Conservation (phyloP, 1,140 invertebrate genomes). For the Diabrotica virgifera region DNA sequence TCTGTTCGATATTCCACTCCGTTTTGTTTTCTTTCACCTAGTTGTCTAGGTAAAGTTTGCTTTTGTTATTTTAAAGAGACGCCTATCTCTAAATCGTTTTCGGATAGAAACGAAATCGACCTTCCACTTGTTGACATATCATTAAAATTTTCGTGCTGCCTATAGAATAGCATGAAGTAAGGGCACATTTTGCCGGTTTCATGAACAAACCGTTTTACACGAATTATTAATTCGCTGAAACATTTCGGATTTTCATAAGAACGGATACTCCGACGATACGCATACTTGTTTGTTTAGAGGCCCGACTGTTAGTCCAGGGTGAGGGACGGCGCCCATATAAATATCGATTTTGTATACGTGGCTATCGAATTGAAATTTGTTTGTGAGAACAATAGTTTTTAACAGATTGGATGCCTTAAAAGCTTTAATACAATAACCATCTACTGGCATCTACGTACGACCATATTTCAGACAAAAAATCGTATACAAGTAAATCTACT, state of each 20-base stretch:
- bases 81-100: neutral
- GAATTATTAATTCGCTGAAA: neutral
- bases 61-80: too few relatives aligned
- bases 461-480: too few relatives aligned
- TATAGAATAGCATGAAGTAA: neutral
- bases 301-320: neutral
- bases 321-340: neutral
- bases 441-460: too few relatives aligned
- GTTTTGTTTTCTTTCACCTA: too few relatives aligned
- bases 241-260: neutral
- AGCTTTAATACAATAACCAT: too few relatives aligned
- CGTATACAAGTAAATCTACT: too few relatives aligned
- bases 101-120: constrained; percentile 1
- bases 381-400: too few relatives aligned
- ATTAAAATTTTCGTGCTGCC: neutral
- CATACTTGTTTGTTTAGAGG: neutral
- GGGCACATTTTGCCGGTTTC: neutral
- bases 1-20: too few relatives aligned
- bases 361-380: too few relatives aligned
- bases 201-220: neutral
- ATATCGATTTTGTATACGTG: too few relatives aligned
- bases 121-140: constrained; percentile 2
- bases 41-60: too few relatives aligned
- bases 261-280: neutral
- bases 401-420: too few relatives aligned